Evolutionary conservation across 2,888 invertebrate genomes (phyloP).

Genomic region (Drosophila mimica): DNA sequence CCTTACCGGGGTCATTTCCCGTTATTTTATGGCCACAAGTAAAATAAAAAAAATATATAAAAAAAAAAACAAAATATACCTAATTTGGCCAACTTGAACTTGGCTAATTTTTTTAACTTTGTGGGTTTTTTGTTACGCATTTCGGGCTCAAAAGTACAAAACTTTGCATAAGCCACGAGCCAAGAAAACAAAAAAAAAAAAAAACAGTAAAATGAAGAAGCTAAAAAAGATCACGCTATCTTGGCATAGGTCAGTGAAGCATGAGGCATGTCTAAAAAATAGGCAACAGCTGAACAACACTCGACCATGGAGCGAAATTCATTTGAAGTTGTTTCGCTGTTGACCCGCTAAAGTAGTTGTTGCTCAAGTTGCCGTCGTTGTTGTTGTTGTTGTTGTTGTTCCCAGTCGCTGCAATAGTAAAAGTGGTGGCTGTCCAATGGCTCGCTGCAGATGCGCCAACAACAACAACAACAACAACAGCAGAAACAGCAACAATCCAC

Average conservation of each 20-base stretch:
- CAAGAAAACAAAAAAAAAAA: conserved; percentile 5
- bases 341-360: conserved; percentile 53
- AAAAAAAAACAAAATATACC: conserved; percentile 41
- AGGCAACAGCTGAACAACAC: conserved; percentile 16
- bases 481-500: conserved; percentile 17
- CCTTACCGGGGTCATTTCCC: neutral
- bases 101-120: conserved; percentile 19
- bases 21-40: neutral
- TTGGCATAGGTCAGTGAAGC: conserved; percentile 77
- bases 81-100: conserved; percentile 65
- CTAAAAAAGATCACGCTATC: conserved; percentile 17
- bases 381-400: conserved; percentile 2
- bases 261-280: conserved; percentile 24
- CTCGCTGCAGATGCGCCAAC: conserved; percentile 64
- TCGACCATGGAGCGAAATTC: conserved; percentile 7
- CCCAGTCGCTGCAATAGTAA: conserved; percentile 58
- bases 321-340: conserved; percentile 23
- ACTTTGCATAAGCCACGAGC: conserved; percentile 38
- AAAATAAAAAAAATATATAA: neutral
- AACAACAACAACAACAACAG: conserved; percentile 21
- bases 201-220: conserved; percentile 9
- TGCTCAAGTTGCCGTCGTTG: conserved; percentile 14
- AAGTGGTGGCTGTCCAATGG: conserved; percentile 51
- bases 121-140: conserved; percentile 1
- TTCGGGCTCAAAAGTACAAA: conserved; percentile 61